Conservation (phyloP, 2,113 vertebrate species). For the Nannospalax galili region DNA sequence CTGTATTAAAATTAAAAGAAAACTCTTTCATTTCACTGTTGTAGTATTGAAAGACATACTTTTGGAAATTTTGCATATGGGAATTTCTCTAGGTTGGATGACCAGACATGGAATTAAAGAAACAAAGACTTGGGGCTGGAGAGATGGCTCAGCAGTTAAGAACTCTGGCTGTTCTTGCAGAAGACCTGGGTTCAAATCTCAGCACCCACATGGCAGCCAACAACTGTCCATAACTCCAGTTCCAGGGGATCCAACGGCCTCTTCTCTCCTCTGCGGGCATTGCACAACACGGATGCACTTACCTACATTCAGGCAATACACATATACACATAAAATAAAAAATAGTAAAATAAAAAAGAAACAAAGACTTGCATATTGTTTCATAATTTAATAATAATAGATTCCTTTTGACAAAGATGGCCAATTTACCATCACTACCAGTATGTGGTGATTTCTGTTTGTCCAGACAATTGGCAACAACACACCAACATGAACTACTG, state of each 20-base stretch:
- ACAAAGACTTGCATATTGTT: background rate
- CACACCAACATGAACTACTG: background rate
- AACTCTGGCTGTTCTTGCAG: too few relatives aligned
- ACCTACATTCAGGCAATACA: too few relatives aligned
- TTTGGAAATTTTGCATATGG: background rate
- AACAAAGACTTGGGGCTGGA: too few relatives aligned
- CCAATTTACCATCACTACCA: background rate
- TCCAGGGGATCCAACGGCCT: too few relatives aligned
- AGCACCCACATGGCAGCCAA: too few relatives aligned
- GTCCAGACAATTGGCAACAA: background rate
- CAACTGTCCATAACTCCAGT: too few relatives aligned
- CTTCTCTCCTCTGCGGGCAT: too few relatives aligned
- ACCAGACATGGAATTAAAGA: background rate
- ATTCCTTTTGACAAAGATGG: background rate
- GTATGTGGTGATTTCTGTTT: background rate
- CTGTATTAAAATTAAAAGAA: background rate
- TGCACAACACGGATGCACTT: too few relatives aligned
- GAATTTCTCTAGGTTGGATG: background rate
- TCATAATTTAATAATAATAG: background rate
- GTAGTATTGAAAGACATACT: background rate
- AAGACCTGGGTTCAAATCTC: too few relatives aligned
- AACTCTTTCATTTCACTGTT: background rate
- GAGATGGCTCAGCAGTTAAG: too few relatives aligned
- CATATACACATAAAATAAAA: too few relatives aligned
- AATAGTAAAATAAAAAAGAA: too few relatives aligned